Base-by-base conservation (phyloP, 2,113 vertebrate genomes). In the Leptobrachium leishanense region DNA sequence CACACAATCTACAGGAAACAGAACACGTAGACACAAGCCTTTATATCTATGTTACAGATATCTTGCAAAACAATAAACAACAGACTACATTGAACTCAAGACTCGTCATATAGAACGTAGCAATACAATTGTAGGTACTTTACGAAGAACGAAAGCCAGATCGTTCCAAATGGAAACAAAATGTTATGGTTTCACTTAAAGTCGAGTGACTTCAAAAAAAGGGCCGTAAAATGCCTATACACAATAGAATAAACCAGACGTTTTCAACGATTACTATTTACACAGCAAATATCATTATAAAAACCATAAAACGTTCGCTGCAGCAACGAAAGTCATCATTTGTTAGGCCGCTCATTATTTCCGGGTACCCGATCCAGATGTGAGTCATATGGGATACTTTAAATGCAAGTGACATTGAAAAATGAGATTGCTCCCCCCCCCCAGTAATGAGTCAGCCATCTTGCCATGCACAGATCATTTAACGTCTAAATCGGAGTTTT, bases 221-320 rank as follows among this genome's bases (percentile, higher is more conserved):
- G 68, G 12, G n/a, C 11, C 20, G 54, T 54, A 40, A 20, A 54
- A 71, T 53, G 20, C 9, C n/a, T 54, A 11, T 54, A 8, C 20
- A 54, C 4, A 40, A 71, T 46, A 50, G 5, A 71, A 71, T 54
- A 50, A 71, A 71, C 44, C 66, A 54, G 50, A 20, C 40, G 8
- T 10, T 42, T 68, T 68, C 43, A 68, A 71, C 40, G 50, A 71
- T 54, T 54, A 8, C 3, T 44, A 70, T 53, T 70, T 70, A 10
- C 9, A 71, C 46, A 71, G 44, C 54, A 39, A 72, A 57, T 59
- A 72, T 59, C 53, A 72, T 57, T 72, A 43, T 42, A 42, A 72
- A 69, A 57, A 59, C 50, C 40, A 72, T 55, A 72, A 72, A 41
- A 59, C 43, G 59, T 59, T 42, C 8, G 62, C 39, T 59, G 6